phyloP scores from a whole-genome alignment of 2,888 invertebrate genomes.

The Eupithecia insigniata region DNA sequence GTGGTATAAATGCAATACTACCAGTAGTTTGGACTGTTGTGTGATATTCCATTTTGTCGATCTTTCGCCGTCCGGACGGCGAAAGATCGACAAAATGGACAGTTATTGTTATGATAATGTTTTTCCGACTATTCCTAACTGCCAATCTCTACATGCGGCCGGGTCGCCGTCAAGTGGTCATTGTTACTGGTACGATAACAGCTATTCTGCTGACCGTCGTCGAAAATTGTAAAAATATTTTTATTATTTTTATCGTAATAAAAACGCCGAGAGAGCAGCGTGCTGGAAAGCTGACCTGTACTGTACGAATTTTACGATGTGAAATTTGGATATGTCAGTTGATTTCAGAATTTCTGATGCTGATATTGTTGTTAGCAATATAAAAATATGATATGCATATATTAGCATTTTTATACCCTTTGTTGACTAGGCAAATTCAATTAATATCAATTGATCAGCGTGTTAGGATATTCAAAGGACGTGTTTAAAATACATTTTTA shows the following conservation, averaged over 20 bases:
- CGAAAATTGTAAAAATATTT: constrained; percentile 35
- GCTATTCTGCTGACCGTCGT: constrained; percentile 35
- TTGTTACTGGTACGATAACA: constrained; percentile 33
- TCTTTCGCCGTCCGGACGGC: not conserved
- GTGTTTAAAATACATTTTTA: not conserved
- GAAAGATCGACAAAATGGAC: too few species aligned
- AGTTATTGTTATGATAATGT: not conserved
- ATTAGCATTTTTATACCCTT: not conserved
- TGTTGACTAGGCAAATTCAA: not conserved
- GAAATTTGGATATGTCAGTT: constrained; percentile 17
- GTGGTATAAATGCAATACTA: too few species aligned
- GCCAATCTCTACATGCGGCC: constrained; percentile 13
- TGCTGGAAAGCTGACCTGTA: constrained; percentile 29
- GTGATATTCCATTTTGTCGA: not conserved
- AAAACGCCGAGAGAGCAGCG: constrained; percentile 22
- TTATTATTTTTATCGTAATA: constrained; percentile 21
- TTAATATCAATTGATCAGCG: not conserved
- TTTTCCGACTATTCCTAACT: constrained; percentile 15
- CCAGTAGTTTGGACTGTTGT: too few species aligned
- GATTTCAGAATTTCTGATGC: constrained; percentile 4
- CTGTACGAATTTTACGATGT: constrained; percentile 22
- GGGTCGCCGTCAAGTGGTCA: constrained; percentile 37
- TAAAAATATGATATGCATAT: not conserved
- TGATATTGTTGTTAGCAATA: not conserved
- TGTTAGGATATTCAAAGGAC: not conserved